Base-by-base conservation (phyloP, 2,888 invertebrate species). In the Synanthedon andrenaeformis region DNA sequence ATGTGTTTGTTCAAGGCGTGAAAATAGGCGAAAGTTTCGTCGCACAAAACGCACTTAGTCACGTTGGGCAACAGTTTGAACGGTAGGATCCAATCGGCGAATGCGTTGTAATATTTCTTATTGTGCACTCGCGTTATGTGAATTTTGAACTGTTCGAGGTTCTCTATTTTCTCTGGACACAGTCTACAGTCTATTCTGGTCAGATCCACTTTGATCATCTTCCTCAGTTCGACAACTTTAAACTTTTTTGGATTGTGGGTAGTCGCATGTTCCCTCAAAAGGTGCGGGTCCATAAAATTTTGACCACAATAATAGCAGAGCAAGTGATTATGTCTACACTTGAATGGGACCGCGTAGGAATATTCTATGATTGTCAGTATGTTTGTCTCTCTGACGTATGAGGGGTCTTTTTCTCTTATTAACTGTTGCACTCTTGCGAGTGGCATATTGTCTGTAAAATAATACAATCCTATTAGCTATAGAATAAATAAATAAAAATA, bases 1-100 rank as follows among this genome's bases (percentile, higher is more conserved):
- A 86, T 86, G 55, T 86, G 86, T 5, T 79, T 82, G 53, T 86
- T 85, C 23, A 86, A 55, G 0, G 85, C 83, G 52, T 86, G 85
- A 51, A 86, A 85, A 19, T 82, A 84, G 0, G 82, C 79, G 35
- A 82, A 84, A 0, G 59, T 50, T 0, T 63, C 59, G 2, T 70
- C 65, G 56, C 84, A 85, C 0, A 84, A 8, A 0, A 79, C 81
- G 53, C 84, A 85, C n/a, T 74, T 73, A 0, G 74, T 59, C 17
- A 78, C 74, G 2, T 75, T 73, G 2, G 70, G 69, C 0, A 69
- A 70, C 62, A 85, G 60, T 0, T 65, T 60, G 28, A 83, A 85
- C 5, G 84, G 83, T 42, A 84, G 55, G 51, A 84, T 72, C 0
- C 72, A 72, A 28, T 86, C 84, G 42, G 73, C 76, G 1, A 66